Evolutionary conservation across 2,797 vertebrate genomes (phyloP).

Genomic region (Coregonus ussuriensis): DNA sequence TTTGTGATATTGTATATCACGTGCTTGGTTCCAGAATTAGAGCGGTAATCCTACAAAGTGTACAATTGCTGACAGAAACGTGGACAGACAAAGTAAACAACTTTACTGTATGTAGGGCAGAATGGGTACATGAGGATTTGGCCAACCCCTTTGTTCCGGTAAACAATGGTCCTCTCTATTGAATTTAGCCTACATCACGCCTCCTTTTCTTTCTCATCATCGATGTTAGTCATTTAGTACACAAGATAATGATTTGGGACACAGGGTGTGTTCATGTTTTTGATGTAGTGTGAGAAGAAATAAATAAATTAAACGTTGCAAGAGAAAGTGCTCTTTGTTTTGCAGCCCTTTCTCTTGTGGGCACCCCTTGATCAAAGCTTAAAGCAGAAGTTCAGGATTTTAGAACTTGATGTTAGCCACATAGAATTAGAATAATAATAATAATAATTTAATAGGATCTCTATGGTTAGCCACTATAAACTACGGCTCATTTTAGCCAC

Average conservation of each 20-base stretch:
- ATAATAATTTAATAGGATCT: too few species aligned
- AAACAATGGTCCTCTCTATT: constrained; percentile 1
- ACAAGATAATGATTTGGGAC: not conserved
- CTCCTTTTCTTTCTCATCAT: not conserved
- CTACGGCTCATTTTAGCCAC: too few species aligned
- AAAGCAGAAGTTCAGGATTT: too few species aligned
- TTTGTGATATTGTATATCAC: too few species aligned
- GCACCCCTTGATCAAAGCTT: too few species aligned
- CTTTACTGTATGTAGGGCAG: not conserved
- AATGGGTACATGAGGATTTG: not conserved
- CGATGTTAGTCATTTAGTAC: not conserved
- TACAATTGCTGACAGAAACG: not conserved
- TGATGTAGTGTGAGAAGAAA: not conserved
- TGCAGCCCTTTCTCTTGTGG: too few species aligned
- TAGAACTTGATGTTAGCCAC: too few species aligned
- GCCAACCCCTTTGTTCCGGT: not conserved
- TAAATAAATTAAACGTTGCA: not conserved
- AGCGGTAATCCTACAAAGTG: not conserved
- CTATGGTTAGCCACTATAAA: too few species aligned
- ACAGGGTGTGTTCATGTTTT: not conserved
- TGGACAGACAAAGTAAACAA: not conserved
- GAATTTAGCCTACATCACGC: not conserved
- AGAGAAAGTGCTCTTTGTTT: too few species aligned
- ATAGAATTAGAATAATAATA: too few species aligned
- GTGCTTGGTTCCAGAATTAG: not conserved